A percentile compares a stretch with the other conserved stretches of the same genome.
Conservation (phyloP, 1,140 invertebrate species). For the Aphidius gifuensis region DNA sequence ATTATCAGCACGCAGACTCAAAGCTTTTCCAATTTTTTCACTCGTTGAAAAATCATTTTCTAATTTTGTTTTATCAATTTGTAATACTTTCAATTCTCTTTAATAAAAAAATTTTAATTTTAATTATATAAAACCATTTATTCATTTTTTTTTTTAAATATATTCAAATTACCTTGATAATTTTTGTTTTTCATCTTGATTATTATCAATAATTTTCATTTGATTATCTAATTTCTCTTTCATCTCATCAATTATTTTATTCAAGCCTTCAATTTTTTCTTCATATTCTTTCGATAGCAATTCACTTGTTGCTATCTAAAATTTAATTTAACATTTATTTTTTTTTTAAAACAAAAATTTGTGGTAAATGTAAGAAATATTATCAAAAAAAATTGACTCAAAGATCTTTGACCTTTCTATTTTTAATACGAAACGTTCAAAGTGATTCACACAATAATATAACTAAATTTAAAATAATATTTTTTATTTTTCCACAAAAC, state of each 20-base stretch:
- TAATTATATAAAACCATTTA: not conserved
- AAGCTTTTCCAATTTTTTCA: conserved; percentile 27
- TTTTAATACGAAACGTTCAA: not conserved
- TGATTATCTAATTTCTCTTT: conserved; percentile 39
- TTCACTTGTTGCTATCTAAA: conserved; percentile 37
- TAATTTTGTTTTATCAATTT: conserved; percentile 30
- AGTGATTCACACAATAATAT: no score
- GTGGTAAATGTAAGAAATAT: not conserved
- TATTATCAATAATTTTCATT: conserved; percentile 34
- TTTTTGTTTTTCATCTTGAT: conserved; percentile 42
- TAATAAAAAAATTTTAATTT: conserved; percentile 5
- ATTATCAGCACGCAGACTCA: conserved; percentile 29
- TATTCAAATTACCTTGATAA: conserved; percentile 29
- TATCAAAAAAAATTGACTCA: not conserved
- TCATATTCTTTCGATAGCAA: conserved; percentile 29
- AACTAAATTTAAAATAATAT: no score
- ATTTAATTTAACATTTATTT: conserved; percentile 1
- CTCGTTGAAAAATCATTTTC: conserved; percentile 31
- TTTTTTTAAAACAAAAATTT: not conserved
- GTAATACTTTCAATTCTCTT: conserved; percentile 31
- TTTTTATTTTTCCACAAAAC: no score
- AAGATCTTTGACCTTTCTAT: conserved; percentile 31
- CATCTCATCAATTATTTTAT: conserved; percentile 35
- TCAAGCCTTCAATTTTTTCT: conserved; percentile 31
- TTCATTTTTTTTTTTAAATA: not conserved